These are phyloP conservation scores for Onychorhynchus coronatus DNA, from an alignment of 2,113 vertebrate genomes.

Conservation along the genomic window DNA sequence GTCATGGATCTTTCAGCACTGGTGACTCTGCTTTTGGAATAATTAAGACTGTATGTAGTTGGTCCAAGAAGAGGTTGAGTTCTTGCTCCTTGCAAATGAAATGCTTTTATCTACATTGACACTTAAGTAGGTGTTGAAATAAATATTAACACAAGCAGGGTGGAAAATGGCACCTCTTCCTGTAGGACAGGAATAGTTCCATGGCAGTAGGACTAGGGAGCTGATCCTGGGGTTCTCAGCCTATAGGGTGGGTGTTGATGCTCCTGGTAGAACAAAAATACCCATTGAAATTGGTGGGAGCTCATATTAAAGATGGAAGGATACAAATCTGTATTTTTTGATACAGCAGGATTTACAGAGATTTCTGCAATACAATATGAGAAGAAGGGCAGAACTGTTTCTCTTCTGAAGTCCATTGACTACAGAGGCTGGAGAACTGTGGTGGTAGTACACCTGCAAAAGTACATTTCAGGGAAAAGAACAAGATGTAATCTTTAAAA, in stretches of 20 bases:
- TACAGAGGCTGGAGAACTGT: not conserved
- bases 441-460: not conserved
- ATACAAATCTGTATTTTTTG: not conserved
- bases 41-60: not conserved
- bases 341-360: not conserved
- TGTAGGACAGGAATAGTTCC: not conserved
- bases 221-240: not conserved
- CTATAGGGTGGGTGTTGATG: not conserved
- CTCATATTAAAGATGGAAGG: not conserved
- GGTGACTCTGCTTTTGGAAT: not conserved
- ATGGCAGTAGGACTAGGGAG: not conserved
- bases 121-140: constrained; percentile 48
- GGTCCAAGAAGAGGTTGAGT: not conserved
- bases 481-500: not conserved
- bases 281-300: not conserved
- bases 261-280: not conserved
- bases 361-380: not conserved
- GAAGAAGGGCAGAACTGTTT: not conserved
- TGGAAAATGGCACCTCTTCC: not conserved
- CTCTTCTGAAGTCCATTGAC: not conserved
- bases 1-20: not conserved
- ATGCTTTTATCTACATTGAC: constrained; percentile 20
- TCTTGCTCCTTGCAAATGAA: not conserved
- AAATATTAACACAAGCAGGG: constrained; percentile 13
- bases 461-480: not conserved